A percentile compares a stretch with the other conserved stretches of the same genome.
phyloP scores from a whole-genome alignment of 2,113 vertebrate genomes.

The Sardina pilchardus region DNA sequence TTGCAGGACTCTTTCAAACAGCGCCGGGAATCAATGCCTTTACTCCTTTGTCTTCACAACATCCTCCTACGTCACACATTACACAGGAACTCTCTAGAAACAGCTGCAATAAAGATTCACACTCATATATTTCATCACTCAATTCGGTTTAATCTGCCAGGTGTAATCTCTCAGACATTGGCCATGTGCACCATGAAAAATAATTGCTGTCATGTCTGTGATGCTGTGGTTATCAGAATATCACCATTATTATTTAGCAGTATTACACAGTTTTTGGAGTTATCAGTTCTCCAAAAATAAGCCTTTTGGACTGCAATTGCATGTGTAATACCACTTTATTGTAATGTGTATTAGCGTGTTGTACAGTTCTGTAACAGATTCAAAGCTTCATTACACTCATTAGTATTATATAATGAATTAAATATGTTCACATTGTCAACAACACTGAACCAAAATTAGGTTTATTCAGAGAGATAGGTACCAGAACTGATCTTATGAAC shows the following conservation, averaged over 20 bases:
- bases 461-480: not conserved
- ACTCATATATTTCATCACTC: not conserved
- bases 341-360: not conserved
- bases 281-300: not conserved
- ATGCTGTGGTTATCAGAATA: not conserved
- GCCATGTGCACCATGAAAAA: not conserved
- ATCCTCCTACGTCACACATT: not conserved
- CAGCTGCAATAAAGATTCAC: not conserved
- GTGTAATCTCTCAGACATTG: not conserved
- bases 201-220: not conserved
- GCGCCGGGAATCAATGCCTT: not conserved
- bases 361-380: not conserved
- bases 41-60: not conserved
- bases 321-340: no score
- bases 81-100: not conserved
- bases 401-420: not conserved
- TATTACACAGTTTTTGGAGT: not conserved
- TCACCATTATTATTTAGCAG: not conserved
- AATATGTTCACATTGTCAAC: not conserved
- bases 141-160: not conserved
- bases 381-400: not conserved
- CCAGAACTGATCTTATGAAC: not conserved
- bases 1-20: constrained; percentile 42
- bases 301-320: no score
- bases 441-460: not conserved